These are phyloP conservation scores for Tetramorium parvispinum DNA, from an alignment of 1,140 invertebrate genomes.

Conservation along the genomic window DNA sequence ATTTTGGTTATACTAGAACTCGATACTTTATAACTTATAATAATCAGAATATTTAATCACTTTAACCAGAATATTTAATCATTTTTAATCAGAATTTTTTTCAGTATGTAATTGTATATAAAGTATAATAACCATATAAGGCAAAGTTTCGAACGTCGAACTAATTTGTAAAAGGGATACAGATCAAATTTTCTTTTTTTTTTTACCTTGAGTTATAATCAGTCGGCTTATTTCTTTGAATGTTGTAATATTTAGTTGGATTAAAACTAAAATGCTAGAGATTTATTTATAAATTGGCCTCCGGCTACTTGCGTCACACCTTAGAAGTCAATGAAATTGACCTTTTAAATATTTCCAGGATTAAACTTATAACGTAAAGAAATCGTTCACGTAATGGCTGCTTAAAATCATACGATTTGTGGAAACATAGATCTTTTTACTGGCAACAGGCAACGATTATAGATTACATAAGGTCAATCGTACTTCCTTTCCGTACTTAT, in stretches of 20 bases:
- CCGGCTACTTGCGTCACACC: neutral
- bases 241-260: neutral
- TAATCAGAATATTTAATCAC: no score
- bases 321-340: conserved; percentile 9
- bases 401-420: neutral
- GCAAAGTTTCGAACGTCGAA: neutral
- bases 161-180: neutral
- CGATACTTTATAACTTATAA: no score
- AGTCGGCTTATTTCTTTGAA: neutral
- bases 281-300: conserved; percentile 11
- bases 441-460: neutral
- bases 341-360: neutral
- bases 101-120: neutral
- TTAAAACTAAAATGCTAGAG: neutral
- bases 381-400: neutral
- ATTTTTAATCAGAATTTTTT: no score
- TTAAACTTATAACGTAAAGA: conserved; percentile 8
- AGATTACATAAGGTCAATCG: neutral
- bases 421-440: neutral
- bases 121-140: neutral
- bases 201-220: neutral
- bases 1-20: no score
- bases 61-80: no score
- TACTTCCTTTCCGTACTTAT: neutral
- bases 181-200: neutral